Evolutionary conservation across 2,113 vertebrate genomes (phyloP).

Genomic region (Pyxicephalus adspersus): DNA sequence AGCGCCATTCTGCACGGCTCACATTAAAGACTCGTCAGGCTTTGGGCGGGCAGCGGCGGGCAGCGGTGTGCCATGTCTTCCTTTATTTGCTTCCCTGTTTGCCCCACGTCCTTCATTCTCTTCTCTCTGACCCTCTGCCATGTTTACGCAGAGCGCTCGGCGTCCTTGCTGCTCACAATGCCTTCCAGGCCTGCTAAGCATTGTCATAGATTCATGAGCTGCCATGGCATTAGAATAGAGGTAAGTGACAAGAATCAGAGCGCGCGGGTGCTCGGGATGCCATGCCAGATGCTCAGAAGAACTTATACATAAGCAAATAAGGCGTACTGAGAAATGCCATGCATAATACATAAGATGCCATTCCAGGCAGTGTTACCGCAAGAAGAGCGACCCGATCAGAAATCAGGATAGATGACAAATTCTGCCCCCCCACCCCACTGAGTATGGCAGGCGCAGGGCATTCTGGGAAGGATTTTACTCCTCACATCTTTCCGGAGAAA

Average conservation of each 20-base stretch:
- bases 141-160: neutral
- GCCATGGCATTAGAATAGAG: neutral
- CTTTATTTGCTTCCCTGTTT: constrained; percentile 6
- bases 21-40: constrained; percentile 14
- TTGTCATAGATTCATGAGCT: constrained; percentile 27
- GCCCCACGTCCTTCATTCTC: accelerated
- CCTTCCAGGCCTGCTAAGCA: constrained; percentile 13
- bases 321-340: too few relatives aligned
- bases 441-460: too few relatives aligned
- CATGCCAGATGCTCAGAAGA: too few relatives aligned
- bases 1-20: neutral
- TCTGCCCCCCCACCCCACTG: too few relatives aligned
- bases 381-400: too few relatives aligned
- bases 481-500: too few relatives aligned
- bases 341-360: too few relatives aligned
- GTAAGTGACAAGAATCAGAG: neutral
- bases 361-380: too few relatives aligned
- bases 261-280: too few relatives aligned
- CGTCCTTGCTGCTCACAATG: neutral
- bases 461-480: too few relatives aligned
- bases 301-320: too few relatives aligned
- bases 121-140: neutral
- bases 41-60: constrained; percentile 16
- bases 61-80: neutral
- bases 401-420: too few relatives aligned